Percentiles rank a stretch among this genome's conserved stretches.
Conservation (phyloP, 2,797 vertebrate genomes). For the Phoxinus dragarum region DNA sequence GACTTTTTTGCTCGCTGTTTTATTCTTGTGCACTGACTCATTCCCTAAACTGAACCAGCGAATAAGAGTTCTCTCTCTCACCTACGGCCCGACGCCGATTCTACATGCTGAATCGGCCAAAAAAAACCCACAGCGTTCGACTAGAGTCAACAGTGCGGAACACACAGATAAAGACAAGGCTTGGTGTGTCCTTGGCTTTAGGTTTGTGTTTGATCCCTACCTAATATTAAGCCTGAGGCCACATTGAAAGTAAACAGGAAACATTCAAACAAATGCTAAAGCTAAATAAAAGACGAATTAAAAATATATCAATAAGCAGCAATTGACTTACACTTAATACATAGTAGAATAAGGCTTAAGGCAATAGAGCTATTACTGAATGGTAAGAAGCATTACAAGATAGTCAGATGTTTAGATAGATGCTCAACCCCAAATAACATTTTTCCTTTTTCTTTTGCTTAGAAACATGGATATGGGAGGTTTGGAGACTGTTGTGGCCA, state of each 20-base stretch:
- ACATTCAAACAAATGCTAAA: conserved; percentile 2
- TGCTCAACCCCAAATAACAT: not conserved
- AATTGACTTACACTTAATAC: conserved; percentile 1
- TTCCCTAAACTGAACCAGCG: too few relatives aligned
- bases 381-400: not conserved
- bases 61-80: too few relatives aligned
- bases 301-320: not conserved
- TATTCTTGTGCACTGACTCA: too few relatives aligned
- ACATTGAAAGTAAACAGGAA: conserved; percentile 49
- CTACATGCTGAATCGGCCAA: too few relatives aligned
- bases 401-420: not conserved
- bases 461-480: conserved; percentile 79
- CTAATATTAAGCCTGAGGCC: conserved; percentile 7
- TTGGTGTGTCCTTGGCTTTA: too few relatives aligned
- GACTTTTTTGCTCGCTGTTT: too few relatives aligned
- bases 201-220: conserved; percentile 13
- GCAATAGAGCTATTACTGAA: not conserved
- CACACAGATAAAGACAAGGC: too few relatives aligned
- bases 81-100: too few relatives aligned
- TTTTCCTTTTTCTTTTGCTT: conserved; percentile 36
- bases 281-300: conserved; percentile 11
- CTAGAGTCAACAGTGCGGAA: too few relatives aligned
- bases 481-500: conserved; percentile 83
- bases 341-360: not conserved
- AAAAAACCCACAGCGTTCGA: too few relatives aligned